Base-by-base conservation (phyloP, 2,797 vertebrate species). In the Aulostomus chinensis region DNA sequence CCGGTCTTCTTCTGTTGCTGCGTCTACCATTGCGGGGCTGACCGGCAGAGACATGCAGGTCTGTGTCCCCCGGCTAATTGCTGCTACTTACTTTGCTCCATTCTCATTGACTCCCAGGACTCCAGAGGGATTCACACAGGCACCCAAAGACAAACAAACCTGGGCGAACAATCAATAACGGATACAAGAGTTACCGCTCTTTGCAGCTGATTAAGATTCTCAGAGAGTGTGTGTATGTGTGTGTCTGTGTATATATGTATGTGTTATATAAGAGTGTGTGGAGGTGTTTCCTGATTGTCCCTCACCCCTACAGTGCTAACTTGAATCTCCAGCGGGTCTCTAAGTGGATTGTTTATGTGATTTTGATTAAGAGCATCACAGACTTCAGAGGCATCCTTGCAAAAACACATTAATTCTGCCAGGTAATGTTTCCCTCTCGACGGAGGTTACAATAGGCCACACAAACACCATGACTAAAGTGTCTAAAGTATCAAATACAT, bases 61-160 rank as follows among this genome's bases (percentile, higher is more conserved):
- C 76, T 74, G 64, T 78, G 78, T 85, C 79, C 75, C 74, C 21
- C 33, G 78, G 81, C 83, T 89, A 87, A 87, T 88, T 87, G 86
- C 84, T 70, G 81, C 74, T 78, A 45, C 76, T 59, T 66, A 68
- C 80, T 79, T 68, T 48, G 70, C 70, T 66, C 42, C 40, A 9
- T 58, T 84, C 74, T 80, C 81, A 84, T 85, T 82, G 87, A 88
- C 80, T 87, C 69, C 72, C 56, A 4, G 53, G 73, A 69, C 80
- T 80, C 78, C 57, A 13, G 68, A 52, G 69, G 62, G 68, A 80
- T 73, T 83, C 83, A 73, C 75, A 69, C 58, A 67, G 68, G 80
- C 71, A 72, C 78, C 73, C 57, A 78, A 81, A 88, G 83, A 88
- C 85, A 88, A 88, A 89, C 86, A 87, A 82, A 89, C 79, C 81